Evolutionary conservation across 2,797 vertebrate genomes (phyloP).

Genomic region (Lagorchestes hirsutus): DNA sequence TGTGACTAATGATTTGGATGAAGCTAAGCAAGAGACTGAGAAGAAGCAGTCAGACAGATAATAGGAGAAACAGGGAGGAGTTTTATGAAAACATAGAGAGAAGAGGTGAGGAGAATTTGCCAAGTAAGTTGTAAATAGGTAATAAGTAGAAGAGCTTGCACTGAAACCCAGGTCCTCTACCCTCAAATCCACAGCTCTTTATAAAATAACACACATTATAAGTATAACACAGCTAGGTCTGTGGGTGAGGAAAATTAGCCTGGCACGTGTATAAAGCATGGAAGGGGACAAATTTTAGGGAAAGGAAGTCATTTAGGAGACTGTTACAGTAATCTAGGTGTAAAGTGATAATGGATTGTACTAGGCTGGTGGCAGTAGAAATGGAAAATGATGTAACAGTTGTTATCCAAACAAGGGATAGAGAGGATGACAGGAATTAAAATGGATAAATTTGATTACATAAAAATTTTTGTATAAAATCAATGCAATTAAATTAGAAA

Average conservation of each 20-base stretch:
- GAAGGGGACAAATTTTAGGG: neutral
- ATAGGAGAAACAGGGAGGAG: neutral
- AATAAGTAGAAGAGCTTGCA: slow-evolving; percentile 4
- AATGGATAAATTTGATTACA: neutral
- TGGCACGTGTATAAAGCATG: neutral
- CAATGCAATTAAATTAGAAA: slow-evolving; percentile 56
- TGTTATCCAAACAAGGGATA: slow-evolving; percentile 24
- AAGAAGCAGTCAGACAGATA: neutral
- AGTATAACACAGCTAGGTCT: neutral
- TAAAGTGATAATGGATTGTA: slow-evolving; percentile 21
- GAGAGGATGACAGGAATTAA: slow-evolving; percentile 32
- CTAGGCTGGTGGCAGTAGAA: neutral
- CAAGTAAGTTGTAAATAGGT: neutral
- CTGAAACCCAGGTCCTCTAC: neutral
- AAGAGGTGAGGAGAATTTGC: neutral
- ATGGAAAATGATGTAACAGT: slow-evolving; percentile 4
- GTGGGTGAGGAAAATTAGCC: slow-evolving; percentile 27
- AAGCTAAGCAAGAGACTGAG: neutral
- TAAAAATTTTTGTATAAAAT: slow-evolving; percentile 38
- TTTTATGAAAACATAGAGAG: neutral
- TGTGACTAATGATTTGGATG: neutral
- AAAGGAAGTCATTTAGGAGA: slow-evolving; percentile 35
- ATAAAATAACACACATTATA: neutral
- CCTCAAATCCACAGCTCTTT: slow-evolving; percentile 5
- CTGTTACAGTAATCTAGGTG: neutral